phyloP scores from a whole-genome alignment of 2,113 vertebrate genomes.

The Peromyscus maniculatus region DNA sequence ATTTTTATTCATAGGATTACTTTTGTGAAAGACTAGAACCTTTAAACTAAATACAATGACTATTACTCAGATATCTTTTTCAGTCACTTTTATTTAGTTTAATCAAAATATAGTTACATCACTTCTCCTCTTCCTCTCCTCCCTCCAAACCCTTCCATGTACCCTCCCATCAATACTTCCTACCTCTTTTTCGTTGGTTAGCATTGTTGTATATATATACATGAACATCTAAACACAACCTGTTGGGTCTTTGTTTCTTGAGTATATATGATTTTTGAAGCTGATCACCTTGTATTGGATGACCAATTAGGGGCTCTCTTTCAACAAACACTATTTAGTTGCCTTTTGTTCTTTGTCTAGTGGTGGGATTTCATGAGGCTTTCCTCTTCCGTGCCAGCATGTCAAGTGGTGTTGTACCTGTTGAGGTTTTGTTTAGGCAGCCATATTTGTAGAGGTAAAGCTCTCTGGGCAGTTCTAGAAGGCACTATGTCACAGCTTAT shows the following conservation, averaged over 20 bases:
- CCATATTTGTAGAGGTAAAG: background rate
- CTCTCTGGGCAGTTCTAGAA: background rate
- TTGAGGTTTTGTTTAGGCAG: background rate
- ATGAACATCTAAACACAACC: background rate
- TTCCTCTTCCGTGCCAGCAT: background rate
- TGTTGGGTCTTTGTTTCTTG: background rate
- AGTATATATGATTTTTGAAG: background rate
- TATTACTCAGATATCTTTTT: background rate
- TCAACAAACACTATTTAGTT: background rate
- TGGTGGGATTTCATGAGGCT: background rate
- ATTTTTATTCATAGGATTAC: conserved; percentile 16
- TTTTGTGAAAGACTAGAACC: background rate
- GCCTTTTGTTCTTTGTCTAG: background rate
- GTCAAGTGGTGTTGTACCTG: background rate
- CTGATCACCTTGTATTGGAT: background rate
- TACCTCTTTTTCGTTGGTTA: background rate
- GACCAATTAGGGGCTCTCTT: background rate
- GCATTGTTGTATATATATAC: background rate
- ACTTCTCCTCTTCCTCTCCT: background rate
- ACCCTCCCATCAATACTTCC: background rate
- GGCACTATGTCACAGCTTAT: background rate
- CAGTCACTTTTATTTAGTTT: background rate
- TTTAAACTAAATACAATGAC: background rate
- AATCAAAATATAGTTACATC: background rate
- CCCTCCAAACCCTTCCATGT: background rate